These are phyloP conservation scores for Dryobota labecula DNA, from an alignment of 2,888 invertebrate species.

Conservation along the genomic window DNA sequence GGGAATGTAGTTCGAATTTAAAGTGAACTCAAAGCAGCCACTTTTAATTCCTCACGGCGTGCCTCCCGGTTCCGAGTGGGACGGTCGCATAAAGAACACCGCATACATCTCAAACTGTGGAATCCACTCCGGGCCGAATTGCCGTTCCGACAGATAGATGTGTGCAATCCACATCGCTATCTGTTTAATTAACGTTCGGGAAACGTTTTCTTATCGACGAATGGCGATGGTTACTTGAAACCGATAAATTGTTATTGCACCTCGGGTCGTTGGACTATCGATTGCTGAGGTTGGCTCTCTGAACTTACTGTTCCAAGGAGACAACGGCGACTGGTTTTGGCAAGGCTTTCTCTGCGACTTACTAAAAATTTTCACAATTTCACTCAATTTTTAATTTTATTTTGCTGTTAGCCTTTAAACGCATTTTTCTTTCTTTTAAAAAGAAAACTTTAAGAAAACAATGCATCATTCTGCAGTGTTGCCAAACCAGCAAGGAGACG, in stretches of 20 bases:
- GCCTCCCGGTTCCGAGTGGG: constrained; percentile 10
- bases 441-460: background rate
- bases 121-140: constrained; percentile 49
- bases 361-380: too few species aligned
- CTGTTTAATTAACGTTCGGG: constrained; percentile 75
- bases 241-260: constrained; percentile 75
- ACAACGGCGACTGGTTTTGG: constrained; percentile 48
- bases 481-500: background rate
- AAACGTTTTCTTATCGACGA: constrained; percentile 72
- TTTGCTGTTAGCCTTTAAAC: too few species aligned
- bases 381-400: too few species aligned
- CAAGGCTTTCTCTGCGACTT: constrained; percentile 32
- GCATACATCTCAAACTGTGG: constrained; percentile 41
- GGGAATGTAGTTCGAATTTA: constrained; percentile 36
- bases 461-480: background rate
- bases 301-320: constrained; percentile 36
- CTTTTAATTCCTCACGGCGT: constrained; percentile 44
- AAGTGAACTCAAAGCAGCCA: constrained; percentile 38
- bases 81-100: constrained; percentile 44
- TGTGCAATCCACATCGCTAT: constrained; percentile 63
- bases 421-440: too few species aligned
- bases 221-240: constrained; percentile 69
- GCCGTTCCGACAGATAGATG: constrained; percentile 56
- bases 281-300: constrained; percentile 66
- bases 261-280: constrained; percentile 79